Conservation (phyloP, 2,797 vertebrate species). For the Hapalemur alaotrensis region DNA sequence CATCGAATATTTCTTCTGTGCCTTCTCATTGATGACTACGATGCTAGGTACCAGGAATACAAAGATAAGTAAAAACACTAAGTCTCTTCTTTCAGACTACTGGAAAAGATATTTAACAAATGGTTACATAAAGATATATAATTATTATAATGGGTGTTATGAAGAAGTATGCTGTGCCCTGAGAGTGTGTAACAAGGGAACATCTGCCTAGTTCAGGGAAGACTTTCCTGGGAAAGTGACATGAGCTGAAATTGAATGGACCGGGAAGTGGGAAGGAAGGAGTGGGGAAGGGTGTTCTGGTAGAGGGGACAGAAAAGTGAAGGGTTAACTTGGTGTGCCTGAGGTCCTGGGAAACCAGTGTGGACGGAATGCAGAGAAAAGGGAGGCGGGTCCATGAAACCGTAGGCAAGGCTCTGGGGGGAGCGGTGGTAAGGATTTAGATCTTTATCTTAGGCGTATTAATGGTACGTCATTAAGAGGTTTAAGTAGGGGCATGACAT, state of each 20-base stretch:
- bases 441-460: not conserved
- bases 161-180: not conserved
- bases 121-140: not conserved
- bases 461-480: not conserved
- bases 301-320: not conserved
- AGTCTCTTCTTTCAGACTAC: not conserved
- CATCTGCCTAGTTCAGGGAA: not conserved
- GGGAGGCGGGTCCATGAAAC: not conserved
- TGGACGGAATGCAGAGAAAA: not conserved
- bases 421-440: not conserved
- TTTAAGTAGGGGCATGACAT: not conserved
- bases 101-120: not conserved
- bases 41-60: not conserved
- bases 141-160: not conserved
- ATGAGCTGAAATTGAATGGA: not conserved
- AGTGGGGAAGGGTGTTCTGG: not conserved
- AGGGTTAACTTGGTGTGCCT: not conserved
- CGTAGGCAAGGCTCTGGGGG: not conserved
- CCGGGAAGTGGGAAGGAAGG: not conserved
- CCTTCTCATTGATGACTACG: not conserved
- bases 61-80: not conserved
- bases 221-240: not conserved
- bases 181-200: not conserved
- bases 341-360: not conserved
- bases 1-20: conserved; percentile 4